phyloP scores from a whole-genome alignment of 2,888 invertebrate species.

The Abrostola triplasia region DNA sequence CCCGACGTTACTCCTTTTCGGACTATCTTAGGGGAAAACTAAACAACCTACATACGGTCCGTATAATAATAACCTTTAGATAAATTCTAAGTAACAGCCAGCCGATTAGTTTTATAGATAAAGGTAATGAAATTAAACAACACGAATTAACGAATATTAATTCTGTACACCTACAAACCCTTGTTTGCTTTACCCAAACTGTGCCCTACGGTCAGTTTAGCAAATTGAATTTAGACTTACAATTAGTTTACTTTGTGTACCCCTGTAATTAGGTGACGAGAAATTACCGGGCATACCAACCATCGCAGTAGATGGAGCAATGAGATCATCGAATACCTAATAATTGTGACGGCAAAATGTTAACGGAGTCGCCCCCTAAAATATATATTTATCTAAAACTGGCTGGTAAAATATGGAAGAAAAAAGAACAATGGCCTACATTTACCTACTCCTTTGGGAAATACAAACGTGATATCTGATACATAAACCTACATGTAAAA shows the following conservation, averaged over 20 bases:
- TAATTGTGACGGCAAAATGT: not conserved
- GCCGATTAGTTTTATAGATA: constrained; percentile 8
- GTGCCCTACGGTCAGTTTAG: constrained; percentile 49
- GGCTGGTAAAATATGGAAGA: too few species aligned
- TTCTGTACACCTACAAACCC: constrained; percentile 52
- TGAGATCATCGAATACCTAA: not conserved
- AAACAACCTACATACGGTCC: constrained; percentile 1
- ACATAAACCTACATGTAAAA: not conserved
- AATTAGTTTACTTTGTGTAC: constrained; percentile 52
- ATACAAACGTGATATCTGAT: too few species aligned
- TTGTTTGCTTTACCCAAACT: constrained; percentile 58
- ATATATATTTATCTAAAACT: too few species aligned
- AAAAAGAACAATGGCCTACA: too few species aligned
- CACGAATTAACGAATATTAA: constrained; percentile 52
- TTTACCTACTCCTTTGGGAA: too few species aligned
- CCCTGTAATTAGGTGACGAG: constrained; percentile 36
- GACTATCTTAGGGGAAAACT: not conserved
- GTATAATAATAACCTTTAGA: constrained; percentile 2
- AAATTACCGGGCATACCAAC: not conserved
- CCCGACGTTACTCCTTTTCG: not conserved
- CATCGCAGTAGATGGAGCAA: not conserved
- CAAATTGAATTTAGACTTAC: constrained; percentile 58
- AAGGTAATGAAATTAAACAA: constrained; percentile 34
- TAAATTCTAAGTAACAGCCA: constrained; percentile 3
- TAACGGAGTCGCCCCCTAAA: too few species aligned